A percentile compares a stretch with the other conserved stretches of the same genome.
phyloP scores from a whole-genome alignment of 2,797 vertebrate species.

The Presbytis comata region DNA sequence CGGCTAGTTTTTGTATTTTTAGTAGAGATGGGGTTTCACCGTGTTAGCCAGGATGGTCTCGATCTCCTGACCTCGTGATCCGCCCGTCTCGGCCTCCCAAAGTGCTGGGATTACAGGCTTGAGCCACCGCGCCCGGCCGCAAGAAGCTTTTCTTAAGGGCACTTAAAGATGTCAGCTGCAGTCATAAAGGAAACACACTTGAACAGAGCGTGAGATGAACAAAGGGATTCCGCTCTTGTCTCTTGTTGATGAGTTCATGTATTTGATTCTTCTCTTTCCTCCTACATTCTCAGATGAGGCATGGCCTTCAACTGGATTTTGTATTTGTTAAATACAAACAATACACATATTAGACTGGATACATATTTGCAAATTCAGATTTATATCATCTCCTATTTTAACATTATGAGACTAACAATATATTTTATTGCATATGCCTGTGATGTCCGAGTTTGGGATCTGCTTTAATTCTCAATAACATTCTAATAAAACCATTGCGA shows the following conservation, averaged over 20 bases:
- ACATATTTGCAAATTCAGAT: background rate
- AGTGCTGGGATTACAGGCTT: no score
- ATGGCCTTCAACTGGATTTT: background rate
- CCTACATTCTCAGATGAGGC: background rate
- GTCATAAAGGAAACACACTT: background rate
- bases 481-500: background rate
- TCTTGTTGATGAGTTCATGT: background rate
- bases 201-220: background rate
- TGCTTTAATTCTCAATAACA: conserved; percentile 44
- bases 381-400: conserved; percentile 38
- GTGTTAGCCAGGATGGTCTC: no score
- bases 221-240: background rate
- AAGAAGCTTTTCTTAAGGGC: background rate
- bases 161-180: background rate
- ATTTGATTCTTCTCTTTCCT: background rate
- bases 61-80: no score
- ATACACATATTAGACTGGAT: background rate
- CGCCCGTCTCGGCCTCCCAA: no score
- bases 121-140: no score
- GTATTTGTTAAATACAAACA: background rate
- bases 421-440: conserved; percentile 37
- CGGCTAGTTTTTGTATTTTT: no score
- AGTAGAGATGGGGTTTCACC: no score
- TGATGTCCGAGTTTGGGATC: conserved; percentile 33
- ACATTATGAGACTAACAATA: background rate